Base-by-base conservation (phyloP, 2,113 vertebrate genomes). In the Origma solitaria region DNA sequence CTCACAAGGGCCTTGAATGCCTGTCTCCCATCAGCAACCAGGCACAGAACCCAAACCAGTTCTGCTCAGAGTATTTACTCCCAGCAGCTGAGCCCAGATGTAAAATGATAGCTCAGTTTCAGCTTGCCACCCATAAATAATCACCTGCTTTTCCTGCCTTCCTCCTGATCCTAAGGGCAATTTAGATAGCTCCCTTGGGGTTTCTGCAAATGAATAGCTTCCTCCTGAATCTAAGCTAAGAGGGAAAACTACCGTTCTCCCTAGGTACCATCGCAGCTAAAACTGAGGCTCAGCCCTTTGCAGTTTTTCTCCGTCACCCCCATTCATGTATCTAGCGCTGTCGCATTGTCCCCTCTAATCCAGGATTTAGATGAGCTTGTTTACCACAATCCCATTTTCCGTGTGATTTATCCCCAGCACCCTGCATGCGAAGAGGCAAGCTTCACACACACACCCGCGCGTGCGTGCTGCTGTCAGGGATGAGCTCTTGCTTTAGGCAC, bases 321-420 rank as follows among this genome's bases (percentile, higher is more conserved):
- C 76, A 92, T 91, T 95, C 71, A 94, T 8, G 35, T 27, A 82
- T 25, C 73, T 7, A 60, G 53, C 0, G 2, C 33, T 83, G 87
- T 65, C 0, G 1, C 82, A 80, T 40, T 2, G 4, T 31, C 56
- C 72, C 44, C 56, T 68, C 69, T 94, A 96, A 96, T 94, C 76
- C 69, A 75, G 95, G 93, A 95, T 94, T 95, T 88, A 82, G 79
- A 90, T 78, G 92, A 96, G 79, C 82, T 93, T 56, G 90, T 96
- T 96, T 66, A 77, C 60, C 40, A 78, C 90, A 94, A 93, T 93
- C 88, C 76, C 77, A 75, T 97, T 97, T 95, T 95, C 88, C 1
- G 0, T 90, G 76, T 83, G 92, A 88, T 94, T 90, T 92, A 92
- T 94, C 47, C 58, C 54, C 88, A 93, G 75, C 78, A 78, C 27